Conservation (phyloP, 2,888 invertebrate genomes). For the Melieria picta region DNA sequence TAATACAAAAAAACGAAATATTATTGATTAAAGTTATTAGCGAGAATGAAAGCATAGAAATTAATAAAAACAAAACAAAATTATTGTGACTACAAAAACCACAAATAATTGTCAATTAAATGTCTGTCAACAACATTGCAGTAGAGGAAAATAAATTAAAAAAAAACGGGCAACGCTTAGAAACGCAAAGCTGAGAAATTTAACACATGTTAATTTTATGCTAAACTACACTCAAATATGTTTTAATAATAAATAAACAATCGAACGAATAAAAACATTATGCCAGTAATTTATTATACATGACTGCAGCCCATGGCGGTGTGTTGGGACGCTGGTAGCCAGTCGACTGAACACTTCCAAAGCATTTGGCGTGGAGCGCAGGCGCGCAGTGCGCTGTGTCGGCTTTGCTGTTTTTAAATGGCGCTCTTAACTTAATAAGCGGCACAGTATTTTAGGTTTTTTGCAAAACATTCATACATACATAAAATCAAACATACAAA, state of each 20-base stretch:
- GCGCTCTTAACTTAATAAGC: too few relatives aligned
- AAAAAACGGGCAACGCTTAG: background rate
- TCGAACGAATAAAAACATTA: constrained; percentile 1
- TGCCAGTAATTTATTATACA: constrained; percentile 28
- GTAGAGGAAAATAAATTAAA: background rate
- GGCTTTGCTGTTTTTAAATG: too few relatives aligned
- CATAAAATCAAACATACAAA: too few relatives aligned
- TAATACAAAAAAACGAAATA: constrained; percentile 54
- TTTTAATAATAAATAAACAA: background rate
- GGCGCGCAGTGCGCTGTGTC: too few relatives aligned
- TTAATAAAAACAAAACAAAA: constrained; percentile 25
- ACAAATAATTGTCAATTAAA: constrained; percentile 12
- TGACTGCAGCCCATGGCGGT: background rate
- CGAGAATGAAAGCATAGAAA: constrained; percentile 80
- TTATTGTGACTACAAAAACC: background rate
- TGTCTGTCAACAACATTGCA: background rate
- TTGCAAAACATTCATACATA: too few relatives aligned
- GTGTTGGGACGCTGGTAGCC: too few relatives aligned
- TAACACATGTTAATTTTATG: constrained; percentile 40
- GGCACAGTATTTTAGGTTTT: too few relatives aligned
- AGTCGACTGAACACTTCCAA: too few relatives aligned
- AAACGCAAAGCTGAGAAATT: constrained; percentile 15
- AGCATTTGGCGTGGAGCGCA: too few relatives aligned
- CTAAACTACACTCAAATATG: constrained; percentile 3
- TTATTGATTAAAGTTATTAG: background rate